phyloP scores from a whole-genome alignment of 2,888 invertebrate species.

The Chamaedrilus cognettii region DNA sequence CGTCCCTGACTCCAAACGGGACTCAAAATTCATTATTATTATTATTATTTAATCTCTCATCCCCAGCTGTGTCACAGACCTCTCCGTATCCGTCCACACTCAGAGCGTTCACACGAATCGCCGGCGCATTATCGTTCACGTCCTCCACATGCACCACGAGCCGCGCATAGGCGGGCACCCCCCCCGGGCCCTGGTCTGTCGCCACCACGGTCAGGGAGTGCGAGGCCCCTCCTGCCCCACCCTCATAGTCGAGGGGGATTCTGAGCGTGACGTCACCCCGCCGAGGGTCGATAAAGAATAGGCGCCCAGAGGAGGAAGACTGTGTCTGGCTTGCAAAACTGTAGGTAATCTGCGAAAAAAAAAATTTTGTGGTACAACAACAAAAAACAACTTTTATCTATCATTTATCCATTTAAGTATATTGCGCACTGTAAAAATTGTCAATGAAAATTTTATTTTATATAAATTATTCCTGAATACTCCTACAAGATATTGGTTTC shows the following conservation, averaged over 20 bases:
- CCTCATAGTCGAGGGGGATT: slow-evolving; percentile 29
- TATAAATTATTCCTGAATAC: no score
- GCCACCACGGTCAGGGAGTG: slow-evolving; percentile 29
- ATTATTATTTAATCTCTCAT: no score
- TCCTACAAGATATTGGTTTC: no score
- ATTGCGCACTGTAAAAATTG: no score
- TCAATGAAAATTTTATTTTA: no score
- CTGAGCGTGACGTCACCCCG: slow-evolving; percentile 29
- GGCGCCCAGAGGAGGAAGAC: slow-evolving; percentile 35
- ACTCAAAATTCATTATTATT: no score
- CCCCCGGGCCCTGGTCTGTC: slow-evolving; percentile 25
- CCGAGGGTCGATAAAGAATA: slow-evolving; percentile 26
- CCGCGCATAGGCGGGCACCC: slow-evolving; percentile 23
- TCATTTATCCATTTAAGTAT: no score
- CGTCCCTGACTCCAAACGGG: no score
- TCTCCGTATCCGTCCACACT: slow-evolving; percentile 25
- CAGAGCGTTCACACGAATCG: slow-evolving; percentile 28
- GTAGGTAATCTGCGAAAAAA: slow-evolving; percentile 33
- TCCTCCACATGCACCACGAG: slow-evolving; percentile 30
- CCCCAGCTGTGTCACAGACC: no score
- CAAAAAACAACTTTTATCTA: no score
- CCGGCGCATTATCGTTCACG: slow-evolving; percentile 32
- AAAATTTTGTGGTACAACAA: no score
- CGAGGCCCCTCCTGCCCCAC: background rate
- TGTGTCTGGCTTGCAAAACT: slow-evolving; percentile 38